Evolutionary conservation across 2,888 invertebrate genomes (phyloP), one percentile per base, ranked within the genome.

Genomic region (Acronicta leporina): DNA sequence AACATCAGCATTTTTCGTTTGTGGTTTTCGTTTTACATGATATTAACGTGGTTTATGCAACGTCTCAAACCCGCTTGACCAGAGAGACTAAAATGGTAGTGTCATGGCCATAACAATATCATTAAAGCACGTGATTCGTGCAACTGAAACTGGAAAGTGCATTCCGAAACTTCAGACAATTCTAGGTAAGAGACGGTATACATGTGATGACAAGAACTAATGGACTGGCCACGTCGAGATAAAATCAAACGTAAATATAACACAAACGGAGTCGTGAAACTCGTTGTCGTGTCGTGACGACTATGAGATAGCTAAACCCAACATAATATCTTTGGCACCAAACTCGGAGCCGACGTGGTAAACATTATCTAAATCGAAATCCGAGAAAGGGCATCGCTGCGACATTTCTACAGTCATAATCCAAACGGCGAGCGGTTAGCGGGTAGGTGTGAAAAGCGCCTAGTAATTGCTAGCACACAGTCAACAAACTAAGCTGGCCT

Each of bases 371-470:
- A 68, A 79, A 79, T 78, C 75, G 59, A 82, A 74, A 80, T 80
- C 76, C 79, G 44, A 75, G 84, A 84, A 85, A 80, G 72, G 72
- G 69, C 80, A 81, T 82, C 71, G 65, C 80, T 84, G 88, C 79
- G 90, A 92, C 92, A 92, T 89, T 87, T 90, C 87, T 77, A 82
- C 82, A 73, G 75, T 61, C 77, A 76, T 83, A 87, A 85, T 85
- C 82, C 80, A 82, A 85, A 81, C 83, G 75, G 68, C 69, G 51
- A 67, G 68, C 91, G 71, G 81, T 94, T 94, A 94, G 89, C 90
- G 72, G 75, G 79, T 72, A 87, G 79, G 92, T 92, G 94, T 94
- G 89, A 94, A 94, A 92, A 94, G 92, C 89, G 77, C 79, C 68
- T 64, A 83, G 86, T 91, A 90, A 92, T 93, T 89, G 88, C 87